Conservation (phyloP, 2,888 invertebrate species). For the Epinotia ramella region DNA sequence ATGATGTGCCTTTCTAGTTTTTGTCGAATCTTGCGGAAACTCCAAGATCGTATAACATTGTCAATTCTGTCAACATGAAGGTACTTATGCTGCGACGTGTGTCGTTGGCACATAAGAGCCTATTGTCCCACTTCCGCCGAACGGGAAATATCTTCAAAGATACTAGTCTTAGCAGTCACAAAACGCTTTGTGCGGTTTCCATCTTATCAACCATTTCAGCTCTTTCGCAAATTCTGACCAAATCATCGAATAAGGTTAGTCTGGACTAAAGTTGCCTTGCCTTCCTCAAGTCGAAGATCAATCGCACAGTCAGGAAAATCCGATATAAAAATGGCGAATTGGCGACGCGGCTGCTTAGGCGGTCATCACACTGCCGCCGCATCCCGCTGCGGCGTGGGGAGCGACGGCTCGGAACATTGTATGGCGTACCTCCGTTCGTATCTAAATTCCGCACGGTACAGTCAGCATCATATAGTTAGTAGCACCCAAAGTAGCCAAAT, state of each 20-base stretch:
- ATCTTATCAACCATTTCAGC: background rate
- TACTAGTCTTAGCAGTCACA: background rate
- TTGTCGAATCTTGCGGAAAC: background rate
- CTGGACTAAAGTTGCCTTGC: background rate
- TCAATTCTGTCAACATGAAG: background rate
- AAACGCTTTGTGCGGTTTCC: background rate
- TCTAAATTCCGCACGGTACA: no score
- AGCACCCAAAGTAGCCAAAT: no score
- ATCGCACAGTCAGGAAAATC: background rate
- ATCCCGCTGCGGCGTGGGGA: no score
- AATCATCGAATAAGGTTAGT: background rate
- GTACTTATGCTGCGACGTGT: background rate
- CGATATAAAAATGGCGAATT: background rate
- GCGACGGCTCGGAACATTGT: no score
- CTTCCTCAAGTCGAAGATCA: background rate
- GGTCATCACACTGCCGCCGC: no score
- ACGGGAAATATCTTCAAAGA: slow-evolving; percentile 7
- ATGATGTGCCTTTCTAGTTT: background rate
- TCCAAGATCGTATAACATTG: background rate
- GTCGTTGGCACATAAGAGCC: background rate
- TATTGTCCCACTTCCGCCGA: slow-evolving; percentile 17
- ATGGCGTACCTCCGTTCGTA: no score
- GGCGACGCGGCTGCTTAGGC: background rate
- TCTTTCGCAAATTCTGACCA: background rate
- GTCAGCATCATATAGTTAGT: no score